Conservation (phyloP, 2,797 vertebrate species). For the Syngnathus rostellatus region DNA sequence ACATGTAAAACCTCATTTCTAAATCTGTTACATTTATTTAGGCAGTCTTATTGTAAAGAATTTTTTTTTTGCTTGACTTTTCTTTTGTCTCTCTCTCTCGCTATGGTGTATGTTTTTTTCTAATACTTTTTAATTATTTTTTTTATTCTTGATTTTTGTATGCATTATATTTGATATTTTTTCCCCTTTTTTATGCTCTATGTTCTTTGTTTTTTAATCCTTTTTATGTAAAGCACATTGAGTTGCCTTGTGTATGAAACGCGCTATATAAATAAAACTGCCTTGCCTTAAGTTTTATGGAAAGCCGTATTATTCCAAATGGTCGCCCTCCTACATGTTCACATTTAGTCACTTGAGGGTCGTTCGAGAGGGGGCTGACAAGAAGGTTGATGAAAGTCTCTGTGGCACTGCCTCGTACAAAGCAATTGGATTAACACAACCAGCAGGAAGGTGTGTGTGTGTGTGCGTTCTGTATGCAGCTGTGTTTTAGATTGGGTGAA, state of each 20-base stretch:
- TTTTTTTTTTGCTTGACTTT: too few relatives aligned
- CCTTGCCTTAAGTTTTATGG: too few relatives aligned
- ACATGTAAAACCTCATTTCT: not conserved
- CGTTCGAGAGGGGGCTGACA: conserved; percentile 42
- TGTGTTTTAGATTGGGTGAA: conserved; percentile 12
- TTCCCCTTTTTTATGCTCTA: too few relatives aligned
- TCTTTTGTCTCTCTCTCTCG: too few relatives aligned
- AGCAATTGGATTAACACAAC: conserved; percentile 38
- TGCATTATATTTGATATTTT: too few relatives aligned
- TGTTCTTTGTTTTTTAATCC: too few relatives aligned
- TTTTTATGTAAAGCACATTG: too few relatives aligned
- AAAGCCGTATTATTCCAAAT: not conserved
- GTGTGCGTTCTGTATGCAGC: not conserved
- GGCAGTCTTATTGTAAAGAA: not conserved
- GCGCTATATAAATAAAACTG: too few relatives aligned
- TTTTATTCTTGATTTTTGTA: too few relatives aligned
- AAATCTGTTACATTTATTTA: not conserved
- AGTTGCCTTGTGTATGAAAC: too few relatives aligned
- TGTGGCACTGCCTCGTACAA: conserved; percentile 30
- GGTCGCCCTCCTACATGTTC: conserved; percentile 30
- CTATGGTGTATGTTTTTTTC: too few relatives aligned
- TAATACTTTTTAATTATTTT: too few relatives aligned
- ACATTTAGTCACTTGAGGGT: conserved; percentile 29
- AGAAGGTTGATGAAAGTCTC: conserved; percentile 40
- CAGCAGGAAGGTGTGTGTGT: conserved; percentile 10